A percentile compares a stretch with the other conserved stretches of the same genome.
Conservation (phyloP, 1,140 invertebrate genomes). For the Ostrea denselamellosa region DNA sequence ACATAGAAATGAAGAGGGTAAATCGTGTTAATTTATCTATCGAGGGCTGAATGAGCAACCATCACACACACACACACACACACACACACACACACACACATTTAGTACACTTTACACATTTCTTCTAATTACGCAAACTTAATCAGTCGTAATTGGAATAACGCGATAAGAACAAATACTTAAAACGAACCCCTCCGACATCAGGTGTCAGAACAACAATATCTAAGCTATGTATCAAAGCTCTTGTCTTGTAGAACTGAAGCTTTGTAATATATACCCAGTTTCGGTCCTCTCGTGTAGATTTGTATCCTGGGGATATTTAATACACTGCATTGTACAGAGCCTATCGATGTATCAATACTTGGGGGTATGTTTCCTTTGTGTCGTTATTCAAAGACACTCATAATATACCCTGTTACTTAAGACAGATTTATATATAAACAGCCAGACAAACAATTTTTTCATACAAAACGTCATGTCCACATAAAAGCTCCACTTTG, state of each 20-base stretch:
- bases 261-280: neutral
- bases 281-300: neutral
- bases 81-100: too few relatives aligned
- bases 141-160: slow-evolving; percentile 4
- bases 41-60: too few relatives aligned
- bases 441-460: slow-evolving; percentile 1
- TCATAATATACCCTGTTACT: slow-evolving; percentile 30
- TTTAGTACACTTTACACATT: neutral
- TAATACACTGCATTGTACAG: neutral
- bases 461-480: neutral
- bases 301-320: slow-evolving; percentile 27
- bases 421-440: slow-evolving; percentile 37
- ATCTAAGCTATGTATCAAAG: neutral
- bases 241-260: neutral
- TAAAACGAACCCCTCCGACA: neutral
- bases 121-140: neutral
- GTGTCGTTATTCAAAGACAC: slow-evolving; percentile 28
- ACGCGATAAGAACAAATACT: neutral
- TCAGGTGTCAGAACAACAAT: slow-evolving; percentile 18
- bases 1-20: too few relatives aligned
- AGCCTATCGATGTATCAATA: slow-evolving; percentile 24
- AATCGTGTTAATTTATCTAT: too few relatives aligned
- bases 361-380: slow-evolving; percentile 31
- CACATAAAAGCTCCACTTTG: neutral
- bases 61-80: too few relatives aligned